Evolutionary conservation across 2,888 invertebrate species (phyloP), one percentile per base, ranked within the genome.

Genomic region (Helleia helle): DNA sequence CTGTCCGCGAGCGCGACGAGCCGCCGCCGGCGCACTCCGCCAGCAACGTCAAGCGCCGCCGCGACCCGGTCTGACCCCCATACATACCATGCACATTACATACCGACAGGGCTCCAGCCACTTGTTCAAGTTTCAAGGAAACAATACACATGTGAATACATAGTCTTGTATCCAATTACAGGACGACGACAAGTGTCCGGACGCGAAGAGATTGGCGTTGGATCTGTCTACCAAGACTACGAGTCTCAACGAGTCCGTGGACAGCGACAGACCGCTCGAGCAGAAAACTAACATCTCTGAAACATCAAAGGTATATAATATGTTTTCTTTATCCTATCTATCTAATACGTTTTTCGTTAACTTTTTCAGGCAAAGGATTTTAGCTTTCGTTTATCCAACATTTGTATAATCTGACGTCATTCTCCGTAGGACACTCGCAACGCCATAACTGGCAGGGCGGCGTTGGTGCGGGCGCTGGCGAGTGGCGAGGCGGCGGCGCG

Each of bases 11-110:
- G 41, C 51, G 58, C 30, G 41, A 49, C 22, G 39, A 92, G 93
- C 8, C 93, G 93, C 72, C 54, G 40, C 45, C 48, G 24, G 36
- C 57, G 44, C 93, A 92, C 79, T 93, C 93, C 54, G 31, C 51
- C 55, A 43, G 48, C 54, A 7, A 54, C 14, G 43, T 36, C 42
- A 79, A 79, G 49, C 55, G 79, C 6, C 41, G 53, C 1, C 50
- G 71, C 1, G 63, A 62, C 0, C 58, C 69, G 53, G 69, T 71
- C 25, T 34, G 31, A 28, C 34, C 3, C 22, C 18, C 7, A 11
- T 7, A 4, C 34, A 15, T 17, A 22, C 17, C 22, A 17, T 26
- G 15, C n/a, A n/a, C n/a, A 3, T 26, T 28, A 28, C 8, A 5
- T 2, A 7, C 28, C 13, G 2, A 28, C n/a, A n/a, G n/a, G n/a